Conservation (phyloP, 1,140 invertebrate genomes). For the Sycophila sp. region DNA sequence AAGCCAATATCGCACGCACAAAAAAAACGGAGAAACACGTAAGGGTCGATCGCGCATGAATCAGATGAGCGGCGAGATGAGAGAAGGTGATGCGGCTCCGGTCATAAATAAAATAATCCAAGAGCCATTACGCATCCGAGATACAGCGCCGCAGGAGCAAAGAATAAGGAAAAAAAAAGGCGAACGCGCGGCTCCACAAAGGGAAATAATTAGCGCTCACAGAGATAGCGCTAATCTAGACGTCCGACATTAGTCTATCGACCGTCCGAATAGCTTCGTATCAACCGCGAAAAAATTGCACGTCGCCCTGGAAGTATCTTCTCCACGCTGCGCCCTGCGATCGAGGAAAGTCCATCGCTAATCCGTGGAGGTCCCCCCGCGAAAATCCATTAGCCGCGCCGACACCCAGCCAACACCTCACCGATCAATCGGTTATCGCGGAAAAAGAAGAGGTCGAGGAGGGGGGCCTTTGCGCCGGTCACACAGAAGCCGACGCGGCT, state of each 20-base stretch:
- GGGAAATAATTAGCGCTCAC: slow-evolving; percentile 64
- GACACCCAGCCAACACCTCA: too few species aligned
- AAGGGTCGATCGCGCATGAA: neutral
- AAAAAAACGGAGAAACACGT: neutral
- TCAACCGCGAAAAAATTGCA: too few species aligned
- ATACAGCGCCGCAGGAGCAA: too few species aligned
- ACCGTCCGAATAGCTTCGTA: slow-evolving; percentile 43
- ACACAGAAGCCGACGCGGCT: slow-evolving; percentile 67
- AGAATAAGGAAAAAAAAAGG: too few species aligned
- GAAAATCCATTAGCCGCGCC: too few species aligned
- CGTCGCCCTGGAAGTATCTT: too few species aligned
- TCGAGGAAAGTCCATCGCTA: too few species aligned
- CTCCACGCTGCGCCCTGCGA: too few species aligned
- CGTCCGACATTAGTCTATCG: slow-evolving; percentile 67
- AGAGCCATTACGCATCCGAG: slow-evolving; percentile 50
- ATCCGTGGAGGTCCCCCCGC: neutral
- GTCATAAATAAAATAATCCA: slow-evolving; percentile 54
- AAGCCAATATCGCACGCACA: too few species aligned
- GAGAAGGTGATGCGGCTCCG: neutral
- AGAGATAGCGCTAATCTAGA: slow-evolving; percentile 64
- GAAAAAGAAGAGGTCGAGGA: slow-evolving; percentile 20
- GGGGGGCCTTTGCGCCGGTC: neutral
- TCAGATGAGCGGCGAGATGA: neutral
- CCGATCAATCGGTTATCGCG: too few species aligned
- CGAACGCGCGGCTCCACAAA: slow-evolving; percentile 63